Evolutionary conservation across 2,113 vertebrate genomes (phyloP).

Genomic region (Pterophyllum scalare): DNA sequence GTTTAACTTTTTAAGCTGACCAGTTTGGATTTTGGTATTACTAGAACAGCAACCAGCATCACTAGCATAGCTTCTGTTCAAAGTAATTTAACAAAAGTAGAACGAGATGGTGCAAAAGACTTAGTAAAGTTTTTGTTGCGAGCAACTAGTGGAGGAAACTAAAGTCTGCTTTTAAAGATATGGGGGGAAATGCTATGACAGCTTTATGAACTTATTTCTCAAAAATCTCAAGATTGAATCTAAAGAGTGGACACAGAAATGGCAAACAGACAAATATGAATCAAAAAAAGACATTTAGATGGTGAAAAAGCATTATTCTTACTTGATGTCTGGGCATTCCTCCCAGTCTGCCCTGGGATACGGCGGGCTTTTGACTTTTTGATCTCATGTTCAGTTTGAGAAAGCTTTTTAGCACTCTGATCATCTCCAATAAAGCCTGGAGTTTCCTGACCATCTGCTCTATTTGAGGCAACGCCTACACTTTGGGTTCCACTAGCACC

Average conservation of each 20-base stretch:
- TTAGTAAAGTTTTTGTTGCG: not conserved
- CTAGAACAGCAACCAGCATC: no score
- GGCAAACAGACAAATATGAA: not conserved
- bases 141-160: not conserved
- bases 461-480: slow-evolving; percentile 17
- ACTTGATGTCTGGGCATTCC: slow-evolving; percentile 55
- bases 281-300: not conserved
- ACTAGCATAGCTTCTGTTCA: no score
- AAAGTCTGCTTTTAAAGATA: not conserved
- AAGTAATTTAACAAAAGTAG: no score
- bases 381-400: slow-evolving; percentile 3
- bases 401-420: slow-evolving; percentile 33
- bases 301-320: slow-evolving; percentile 53
- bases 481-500: slow-evolving; percentile 7
- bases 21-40: not conserved
- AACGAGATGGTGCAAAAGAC: accelerated
- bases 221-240: not conserved
- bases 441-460: slow-evolving; percentile 16
- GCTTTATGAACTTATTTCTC: not conserved
- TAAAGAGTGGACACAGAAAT: not conserved
- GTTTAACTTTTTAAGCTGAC: accelerated
- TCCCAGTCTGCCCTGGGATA: slow-evolving; percentile 44
- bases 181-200: no score
- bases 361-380: slow-evolving; percentile 38
- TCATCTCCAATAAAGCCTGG: slow-evolving; percentile 18